Evolutionary conservation across 1,140 invertebrate species (phyloP).

Genomic region (Drosophila oshimai): DNA sequence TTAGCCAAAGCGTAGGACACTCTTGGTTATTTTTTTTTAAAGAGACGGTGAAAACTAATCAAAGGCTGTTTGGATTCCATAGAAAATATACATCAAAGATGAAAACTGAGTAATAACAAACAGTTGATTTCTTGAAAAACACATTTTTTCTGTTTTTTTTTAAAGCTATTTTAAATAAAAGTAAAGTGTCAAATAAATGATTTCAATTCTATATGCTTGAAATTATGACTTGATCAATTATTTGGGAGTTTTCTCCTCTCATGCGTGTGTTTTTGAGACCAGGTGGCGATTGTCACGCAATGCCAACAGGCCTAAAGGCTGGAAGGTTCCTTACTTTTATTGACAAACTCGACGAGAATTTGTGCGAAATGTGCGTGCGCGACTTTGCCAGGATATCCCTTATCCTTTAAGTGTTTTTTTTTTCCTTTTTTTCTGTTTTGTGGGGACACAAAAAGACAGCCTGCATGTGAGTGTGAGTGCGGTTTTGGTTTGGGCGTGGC

Average conservation of each 20-base stretch:
- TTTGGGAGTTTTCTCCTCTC: neutral
- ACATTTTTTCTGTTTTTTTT: too few relatives aligned
- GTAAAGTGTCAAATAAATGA: neutral
- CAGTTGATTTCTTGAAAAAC: neutral
- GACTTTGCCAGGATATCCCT: slow-evolving; percentile 52
- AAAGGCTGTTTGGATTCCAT: too few relatives aligned
- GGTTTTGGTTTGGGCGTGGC: slow-evolving; percentile 57
- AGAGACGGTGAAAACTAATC: too few relatives aligned
- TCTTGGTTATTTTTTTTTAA: too few relatives aligned
- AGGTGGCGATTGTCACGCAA: slow-evolving; percentile 75
- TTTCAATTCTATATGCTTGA: slow-evolving; percentile 13
- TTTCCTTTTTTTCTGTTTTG: slow-evolving; percentile 5
- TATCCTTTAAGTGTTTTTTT: slow-evolving; percentile 69
- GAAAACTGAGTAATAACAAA: neutral
- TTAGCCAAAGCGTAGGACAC: neutral
- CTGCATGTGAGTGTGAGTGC: slow-evolving; percentile 9
- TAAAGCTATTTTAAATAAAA: neutral
- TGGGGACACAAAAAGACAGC: slow-evolving; percentile 36
- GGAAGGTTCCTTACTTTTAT: slow-evolving; percentile 63
- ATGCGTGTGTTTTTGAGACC: neutral
- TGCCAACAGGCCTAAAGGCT: slow-evolving; percentile 54
- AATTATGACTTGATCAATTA: slow-evolving; percentile 37
- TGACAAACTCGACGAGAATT: slow-evolving; percentile 71
- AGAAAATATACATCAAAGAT: neutral
- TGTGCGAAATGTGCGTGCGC: slow-evolving; percentile 69